Evolutionary conservation across 2,113 vertebrate genomes (phyloP).

Genomic region (Etia nguti): DNA sequence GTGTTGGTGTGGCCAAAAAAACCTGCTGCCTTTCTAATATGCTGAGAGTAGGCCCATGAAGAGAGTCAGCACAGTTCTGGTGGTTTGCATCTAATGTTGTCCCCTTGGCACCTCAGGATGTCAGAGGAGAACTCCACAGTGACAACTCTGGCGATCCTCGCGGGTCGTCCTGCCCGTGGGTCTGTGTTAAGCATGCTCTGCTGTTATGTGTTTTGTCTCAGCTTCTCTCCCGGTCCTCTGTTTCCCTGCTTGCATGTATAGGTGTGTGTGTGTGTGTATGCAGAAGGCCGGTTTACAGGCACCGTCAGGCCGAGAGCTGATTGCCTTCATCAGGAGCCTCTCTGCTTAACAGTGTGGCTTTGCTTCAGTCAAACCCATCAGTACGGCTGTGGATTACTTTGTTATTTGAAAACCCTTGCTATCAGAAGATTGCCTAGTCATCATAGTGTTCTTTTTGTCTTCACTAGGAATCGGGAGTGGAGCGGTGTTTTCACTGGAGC

Average conservation of each 20-base stretch:
- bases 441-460: not conserved
- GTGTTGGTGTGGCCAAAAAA: not conserved
- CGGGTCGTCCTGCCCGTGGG: not conserved
- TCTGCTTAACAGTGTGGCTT: not conserved
- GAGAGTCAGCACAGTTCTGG: not conserved
- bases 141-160: not conserved
- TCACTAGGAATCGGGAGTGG: not conserved
- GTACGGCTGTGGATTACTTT: not conserved
- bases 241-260: not conserved
- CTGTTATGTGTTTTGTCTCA: not conserved
- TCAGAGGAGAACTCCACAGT: not conserved
- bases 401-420: not conserved
- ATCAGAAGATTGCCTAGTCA: not conserved
- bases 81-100: not conserved
- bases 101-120: not conserved
- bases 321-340: not conserved
- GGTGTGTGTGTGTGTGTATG: not conserved
- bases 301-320: not conserved
- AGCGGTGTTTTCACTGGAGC: too few relatives aligned
- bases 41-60: not conserved
- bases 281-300: not conserved
- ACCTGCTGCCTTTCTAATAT: not conserved
- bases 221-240: not conserved
- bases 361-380: not conserved
- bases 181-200: not conserved